These are phyloP conservation scores for Euspilapteryx auroguttella DNA, from an alignment of 2,888 invertebrate species.

Conservation along the genomic window DNA sequence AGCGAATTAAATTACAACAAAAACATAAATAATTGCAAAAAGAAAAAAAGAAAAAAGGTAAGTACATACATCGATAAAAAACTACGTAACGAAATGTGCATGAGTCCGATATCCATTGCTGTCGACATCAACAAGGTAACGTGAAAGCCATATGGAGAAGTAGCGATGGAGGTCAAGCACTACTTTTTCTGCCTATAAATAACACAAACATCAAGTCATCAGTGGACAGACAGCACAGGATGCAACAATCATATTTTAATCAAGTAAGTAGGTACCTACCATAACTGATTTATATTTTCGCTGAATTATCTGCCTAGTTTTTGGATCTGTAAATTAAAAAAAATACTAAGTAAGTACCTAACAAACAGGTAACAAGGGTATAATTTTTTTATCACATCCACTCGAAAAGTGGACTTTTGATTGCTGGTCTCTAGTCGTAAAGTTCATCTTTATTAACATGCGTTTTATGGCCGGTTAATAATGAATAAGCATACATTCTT, in stretches of 20 bases:
- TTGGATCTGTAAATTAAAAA: conserved; percentile 80
- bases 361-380: too few relatives aligned
- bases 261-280: conserved; percentile 68
- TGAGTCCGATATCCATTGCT: conserved; percentile 32
- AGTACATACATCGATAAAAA: conserved; percentile 42
- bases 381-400: too few relatives aligned
- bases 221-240: conserved; percentile 11
- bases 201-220: conserved; percentile 40
- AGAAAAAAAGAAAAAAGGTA: conserved; percentile 18
- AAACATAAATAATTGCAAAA: conserved; percentile 8
- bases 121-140: conserved; percentile 40
- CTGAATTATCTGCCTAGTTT: conserved; percentile 94
- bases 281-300: conserved; percentile 97
- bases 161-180: conserved; percentile 77
- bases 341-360: neutral
- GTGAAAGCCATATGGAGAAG: conserved; percentile 71
- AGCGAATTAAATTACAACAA: too few relatives aligned
- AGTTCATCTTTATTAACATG: too few relatives aligned
- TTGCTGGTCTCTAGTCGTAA: too few relatives aligned
- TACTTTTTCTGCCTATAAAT: conserved; percentile 76
- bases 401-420: too few relatives aligned
- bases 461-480: too few relatives aligned
- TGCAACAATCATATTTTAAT: conserved; percentile 1
- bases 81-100: conserved; percentile 41
- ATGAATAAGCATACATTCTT: too few relatives aligned